These are phyloP conservation scores for Madoqua kirkii DNA, from an alignment of 2,113 vertebrate genomes.

Conservation along the genomic window DNA sequence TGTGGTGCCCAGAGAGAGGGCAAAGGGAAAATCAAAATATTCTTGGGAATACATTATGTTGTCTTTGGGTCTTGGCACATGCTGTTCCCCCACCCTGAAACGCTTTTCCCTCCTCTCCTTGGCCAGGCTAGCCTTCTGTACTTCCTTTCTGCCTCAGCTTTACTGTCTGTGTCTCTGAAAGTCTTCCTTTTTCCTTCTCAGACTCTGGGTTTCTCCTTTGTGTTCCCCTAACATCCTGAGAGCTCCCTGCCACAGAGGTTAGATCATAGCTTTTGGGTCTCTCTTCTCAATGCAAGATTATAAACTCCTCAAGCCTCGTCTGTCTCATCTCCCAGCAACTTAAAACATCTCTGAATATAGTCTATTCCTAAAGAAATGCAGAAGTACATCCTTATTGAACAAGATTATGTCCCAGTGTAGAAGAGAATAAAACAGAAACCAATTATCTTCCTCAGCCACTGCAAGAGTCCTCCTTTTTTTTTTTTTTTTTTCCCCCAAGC, in stretches of 20 bases:
- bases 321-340: not conserved
- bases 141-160: not conserved
- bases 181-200: not conserved
- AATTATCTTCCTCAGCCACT: not conserved
- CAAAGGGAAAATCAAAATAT: not conserved
- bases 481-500: not conserved
- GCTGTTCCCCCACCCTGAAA: not conserved
- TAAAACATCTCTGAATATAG: not conserved
- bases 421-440: not conserved
- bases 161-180: not conserved
- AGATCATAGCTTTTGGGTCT: not conserved
- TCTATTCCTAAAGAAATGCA: not conserved
- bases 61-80: not conserved
- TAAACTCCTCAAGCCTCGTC: not conserved
- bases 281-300: not conserved
- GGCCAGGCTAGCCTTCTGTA: not conserved
- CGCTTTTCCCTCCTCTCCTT: not conserved
- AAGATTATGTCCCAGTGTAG: not conserved
- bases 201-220: not conserved
- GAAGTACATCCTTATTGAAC: not conserved
- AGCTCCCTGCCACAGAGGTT: not conserved
- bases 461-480: not conserved
- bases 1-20: not conserved
- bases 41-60: not conserved
- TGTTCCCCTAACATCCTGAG: not conserved